Base-by-base conservation (phyloP, 2,113 vertebrate species). In the Hippocampus barbouri region DNA sequence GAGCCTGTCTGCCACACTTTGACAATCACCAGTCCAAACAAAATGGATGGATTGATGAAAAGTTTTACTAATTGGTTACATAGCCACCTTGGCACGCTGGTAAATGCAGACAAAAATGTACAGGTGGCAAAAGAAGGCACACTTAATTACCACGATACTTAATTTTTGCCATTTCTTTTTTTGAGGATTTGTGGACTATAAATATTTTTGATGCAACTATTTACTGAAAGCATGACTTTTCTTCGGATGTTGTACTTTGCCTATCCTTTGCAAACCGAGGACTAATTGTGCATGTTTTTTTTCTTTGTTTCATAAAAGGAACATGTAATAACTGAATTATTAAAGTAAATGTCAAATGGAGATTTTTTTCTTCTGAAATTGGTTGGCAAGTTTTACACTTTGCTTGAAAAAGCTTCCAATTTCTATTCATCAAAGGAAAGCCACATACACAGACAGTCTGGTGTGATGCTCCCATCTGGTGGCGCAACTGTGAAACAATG, bases 381-480 rank as follows among this genome's bases (percentile, higher is more conserved):
- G 12, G 7, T 45, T 12, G 14, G 43, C 3, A 45, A 51, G 1
- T 51, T 18, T 51, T 20, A 51, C 6, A 5, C 4, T 49, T 49
- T 20, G 47, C 47, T 51, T 51, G 16, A 51, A 16, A 6, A 51
- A 18, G 5, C 4, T 49, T 49, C 47, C 16, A 51, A 16, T 51
- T 51, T 1, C 16, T 20, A 51, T 51, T 51, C 7, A 51, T 51
- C 47, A 51, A 18, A 20, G 47, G 1, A 56, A 10, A 56, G 6
- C 6, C n/a, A 21, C 53, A 34, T 15, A 15, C 6, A 30, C 2
- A 34, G 5, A 61, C 59, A 34, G 7, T 61, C 18, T 43, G 40
- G 63, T 65, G 15, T 23, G n/a, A 15, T 65, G 21, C 63, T 41
- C 5, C 63, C 63, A 65, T 45, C 63, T 65, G 40, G 40, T 65